Evolutionary conservation across 2,888 invertebrate species (phyloP).

Genomic region (Drosophila lutescens): DNA sequence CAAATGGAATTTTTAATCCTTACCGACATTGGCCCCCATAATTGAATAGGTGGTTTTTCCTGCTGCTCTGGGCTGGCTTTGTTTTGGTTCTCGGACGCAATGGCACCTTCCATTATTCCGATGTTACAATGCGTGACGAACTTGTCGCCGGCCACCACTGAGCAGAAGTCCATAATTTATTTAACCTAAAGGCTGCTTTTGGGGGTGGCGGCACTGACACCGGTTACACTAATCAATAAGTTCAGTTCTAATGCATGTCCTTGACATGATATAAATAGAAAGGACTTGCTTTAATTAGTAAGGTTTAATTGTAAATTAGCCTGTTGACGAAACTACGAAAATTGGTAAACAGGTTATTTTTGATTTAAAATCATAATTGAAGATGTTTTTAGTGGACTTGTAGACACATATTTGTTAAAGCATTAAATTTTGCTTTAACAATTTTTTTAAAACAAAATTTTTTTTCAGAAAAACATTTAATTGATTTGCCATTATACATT

Average conservation of each 20-base stretch:
- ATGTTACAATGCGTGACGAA: constrained; percentile 42
- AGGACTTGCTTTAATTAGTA: constrained; percentile 1
- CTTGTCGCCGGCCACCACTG: constrained; percentile 15
- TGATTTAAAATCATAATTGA: neutral
- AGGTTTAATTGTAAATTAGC: neutral
- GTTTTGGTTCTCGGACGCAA: constrained; percentile 29
- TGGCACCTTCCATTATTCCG: constrained; percentile 40
- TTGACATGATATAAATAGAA: constrained; percentile 36
- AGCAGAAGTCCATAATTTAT: constrained; percentile 48
- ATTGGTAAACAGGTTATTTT: no score
- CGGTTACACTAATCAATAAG: constrained; percentile 60
- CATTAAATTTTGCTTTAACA: no score
- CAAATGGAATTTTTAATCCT: constrained; percentile 63
- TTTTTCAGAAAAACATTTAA: no score
- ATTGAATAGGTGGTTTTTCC: constrained; percentile 53
- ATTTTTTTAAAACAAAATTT: no score
- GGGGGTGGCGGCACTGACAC: constrained; percentile 31
- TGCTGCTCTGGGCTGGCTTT: constrained; percentile 35
- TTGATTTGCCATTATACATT: no score
- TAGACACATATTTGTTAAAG: no score
- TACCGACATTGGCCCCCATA: constrained; percentile 29
- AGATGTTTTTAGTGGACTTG: no score
- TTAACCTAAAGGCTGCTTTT: constrained; percentile 15
- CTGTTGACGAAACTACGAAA: neutral
- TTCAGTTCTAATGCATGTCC: constrained; percentile 21